Conservation (phyloP, 2,797 vertebrate species). For the Macropus fuliginosus region DNA sequence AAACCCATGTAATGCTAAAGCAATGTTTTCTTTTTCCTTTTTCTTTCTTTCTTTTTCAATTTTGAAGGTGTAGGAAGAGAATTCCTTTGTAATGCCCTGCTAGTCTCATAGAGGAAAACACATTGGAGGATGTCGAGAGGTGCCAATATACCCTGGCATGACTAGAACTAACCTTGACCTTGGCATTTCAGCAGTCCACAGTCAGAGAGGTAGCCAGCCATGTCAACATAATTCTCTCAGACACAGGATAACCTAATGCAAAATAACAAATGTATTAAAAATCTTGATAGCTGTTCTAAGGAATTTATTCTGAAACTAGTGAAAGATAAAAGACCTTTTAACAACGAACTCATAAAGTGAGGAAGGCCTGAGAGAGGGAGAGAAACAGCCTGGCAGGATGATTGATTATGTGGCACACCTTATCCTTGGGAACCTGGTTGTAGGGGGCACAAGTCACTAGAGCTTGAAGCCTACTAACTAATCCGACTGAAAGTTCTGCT, state of each 20-base stretch:
- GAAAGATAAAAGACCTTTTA: constrained; percentile 56
- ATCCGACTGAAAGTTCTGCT: background rate
- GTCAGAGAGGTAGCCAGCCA: constrained; percentile 24
- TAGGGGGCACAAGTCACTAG: background rate
- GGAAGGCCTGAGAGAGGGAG: constrained; percentile 15
- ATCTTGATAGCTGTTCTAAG: constrained; percentile 50
- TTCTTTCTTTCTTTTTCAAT: background rate
- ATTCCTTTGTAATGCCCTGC: constrained; percentile 14
- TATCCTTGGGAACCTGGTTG: constrained; percentile 40
- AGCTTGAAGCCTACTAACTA: background rate
- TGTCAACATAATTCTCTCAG: constrained; percentile 42
- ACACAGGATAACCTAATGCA: constrained; percentile 41
- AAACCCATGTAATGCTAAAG: background rate
- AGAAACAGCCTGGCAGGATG: constrained; percentile 10
- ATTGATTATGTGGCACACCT: constrained; percentile 31
- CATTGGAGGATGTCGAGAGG: background rate
- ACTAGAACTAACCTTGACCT: constrained; percentile 34
- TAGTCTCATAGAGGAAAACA: constrained; percentile 1
- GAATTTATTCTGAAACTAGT: constrained; percentile 49
- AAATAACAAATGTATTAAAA: constrained; percentile 65
- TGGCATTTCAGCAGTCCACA: constrained; percentile 35
- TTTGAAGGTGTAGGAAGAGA: background rate
- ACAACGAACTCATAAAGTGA: constrained; percentile 60
- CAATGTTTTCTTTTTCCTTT: background rate
- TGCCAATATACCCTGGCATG: background rate